Evolutionary conservation across 2,113 vertebrate species (phyloP).

Genomic region (Scolopax mira): DNA sequence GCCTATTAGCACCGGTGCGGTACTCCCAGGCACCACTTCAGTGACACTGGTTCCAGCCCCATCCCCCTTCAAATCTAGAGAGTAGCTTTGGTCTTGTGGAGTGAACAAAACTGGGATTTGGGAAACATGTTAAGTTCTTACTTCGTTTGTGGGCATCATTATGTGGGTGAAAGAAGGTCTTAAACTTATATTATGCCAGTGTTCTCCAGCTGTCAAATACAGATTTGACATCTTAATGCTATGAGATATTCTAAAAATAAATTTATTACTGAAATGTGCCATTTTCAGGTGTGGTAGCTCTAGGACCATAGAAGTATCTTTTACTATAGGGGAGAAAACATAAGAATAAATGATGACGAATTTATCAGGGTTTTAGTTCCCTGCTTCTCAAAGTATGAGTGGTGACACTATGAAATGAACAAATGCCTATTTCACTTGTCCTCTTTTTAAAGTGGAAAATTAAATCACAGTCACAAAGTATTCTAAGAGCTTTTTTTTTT

Average conservation of each 20-base stretch:
- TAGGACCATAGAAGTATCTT: not conserved
- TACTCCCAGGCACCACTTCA: too few relatives aligned
- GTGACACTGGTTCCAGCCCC: too few relatives aligned
- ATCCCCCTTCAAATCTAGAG: too few relatives aligned
- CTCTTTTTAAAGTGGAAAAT: slow-evolving; percentile 3
- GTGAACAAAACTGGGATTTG: not conserved
- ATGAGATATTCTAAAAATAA: not conserved
- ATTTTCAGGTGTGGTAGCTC: not conserved
- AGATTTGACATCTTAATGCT: not conserved
- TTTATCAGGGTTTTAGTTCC: not conserved
- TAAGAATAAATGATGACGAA: not conserved
- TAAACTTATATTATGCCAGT: not conserved
- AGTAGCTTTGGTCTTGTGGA: not conserved
- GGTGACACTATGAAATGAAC: not conserved
- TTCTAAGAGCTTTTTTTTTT: not conserved
- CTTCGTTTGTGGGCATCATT: not conserved
- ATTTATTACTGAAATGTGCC: not conserved
- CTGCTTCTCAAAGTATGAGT: not conserved
- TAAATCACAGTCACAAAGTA: slow-evolving; percentile 32
- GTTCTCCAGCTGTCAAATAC: not conserved
- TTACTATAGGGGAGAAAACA: not conserved
- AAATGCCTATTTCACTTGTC: not conserved
- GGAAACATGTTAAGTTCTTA: not conserved
- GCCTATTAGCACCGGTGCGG: too few relatives aligned
- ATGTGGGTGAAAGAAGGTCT: not conserved